Evolutionary conservation across 64 coral and sea anemone genomes (phyloP).

Genomic region (Montipora efflorescens): DNA sequence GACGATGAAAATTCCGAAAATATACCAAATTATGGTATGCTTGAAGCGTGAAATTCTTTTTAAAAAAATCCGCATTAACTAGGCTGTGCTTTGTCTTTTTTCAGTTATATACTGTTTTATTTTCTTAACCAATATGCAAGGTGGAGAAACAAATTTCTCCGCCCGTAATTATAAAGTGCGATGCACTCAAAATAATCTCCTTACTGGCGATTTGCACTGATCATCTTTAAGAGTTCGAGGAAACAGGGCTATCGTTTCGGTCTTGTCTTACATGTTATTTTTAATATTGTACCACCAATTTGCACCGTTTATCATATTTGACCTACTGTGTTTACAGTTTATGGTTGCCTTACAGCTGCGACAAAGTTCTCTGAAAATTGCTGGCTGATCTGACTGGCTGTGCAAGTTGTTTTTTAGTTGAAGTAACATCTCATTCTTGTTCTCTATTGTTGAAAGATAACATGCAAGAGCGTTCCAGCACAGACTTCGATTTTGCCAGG

Average conservation of each 20-base stretch:
- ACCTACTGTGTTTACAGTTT: background rate
- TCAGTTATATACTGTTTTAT: too few species aligned
- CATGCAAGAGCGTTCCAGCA: constrained; percentile 24
- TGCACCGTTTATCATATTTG: background rate
- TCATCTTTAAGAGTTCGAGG: too few species aligned
- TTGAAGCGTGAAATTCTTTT: background rate
- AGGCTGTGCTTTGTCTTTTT: too few species aligned
- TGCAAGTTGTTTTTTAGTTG: background rate
- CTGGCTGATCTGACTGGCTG: background rate
- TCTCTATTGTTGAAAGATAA: constrained; percentile 15
- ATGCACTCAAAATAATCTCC: too few species aligned
- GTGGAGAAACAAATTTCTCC: too few species aligned
- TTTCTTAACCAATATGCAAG: too few species aligned
- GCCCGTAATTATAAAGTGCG: too few species aligned
- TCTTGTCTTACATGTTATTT: background rate
- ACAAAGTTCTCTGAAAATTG: background rate
- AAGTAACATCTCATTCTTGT: background rate
- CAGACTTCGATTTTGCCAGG: constrained; percentile 73
- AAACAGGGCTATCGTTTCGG: too few species aligned
- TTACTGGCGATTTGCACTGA: too few species aligned
- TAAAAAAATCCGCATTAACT: too few species aligned
- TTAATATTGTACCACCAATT: too few species aligned
- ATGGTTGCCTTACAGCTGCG: background rate
- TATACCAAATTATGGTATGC: constrained; percentile 13
- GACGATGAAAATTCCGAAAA: constrained; percentile 14